Evolutionary conservation across 2,797 vertebrate genomes (phyloP).

Genomic region (Anguilla pacifica): DNA sequence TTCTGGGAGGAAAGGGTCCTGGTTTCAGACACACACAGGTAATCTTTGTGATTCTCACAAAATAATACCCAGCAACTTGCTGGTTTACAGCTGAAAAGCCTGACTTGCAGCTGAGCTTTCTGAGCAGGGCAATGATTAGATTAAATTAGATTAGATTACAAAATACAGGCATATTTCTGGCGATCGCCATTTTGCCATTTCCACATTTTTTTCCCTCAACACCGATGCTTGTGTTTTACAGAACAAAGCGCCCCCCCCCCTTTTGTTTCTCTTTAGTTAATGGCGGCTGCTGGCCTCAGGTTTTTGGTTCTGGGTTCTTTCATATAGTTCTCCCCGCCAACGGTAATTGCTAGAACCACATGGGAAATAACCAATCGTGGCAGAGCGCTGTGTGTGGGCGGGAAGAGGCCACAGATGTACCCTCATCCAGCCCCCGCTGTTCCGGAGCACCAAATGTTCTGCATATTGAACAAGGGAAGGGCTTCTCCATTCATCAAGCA

Average conservation of each 20-base stretch:
- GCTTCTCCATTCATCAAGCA: neutral
- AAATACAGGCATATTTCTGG: neutral
- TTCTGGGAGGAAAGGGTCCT: neutral
- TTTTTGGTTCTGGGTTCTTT: neutral
- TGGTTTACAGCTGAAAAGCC: neutral
- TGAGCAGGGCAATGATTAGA: neutral
- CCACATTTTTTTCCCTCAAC: neutral
- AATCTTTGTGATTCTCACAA: neutral
- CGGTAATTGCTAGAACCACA: neutral
- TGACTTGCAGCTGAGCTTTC: neutral
- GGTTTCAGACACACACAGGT: neutral
- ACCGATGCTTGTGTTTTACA: neutral
- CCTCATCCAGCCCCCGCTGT: neutral
- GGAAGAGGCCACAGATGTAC: neutral
- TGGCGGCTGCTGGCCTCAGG: neutral
- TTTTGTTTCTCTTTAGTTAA: neutral
- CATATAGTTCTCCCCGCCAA: too few relatives aligned
- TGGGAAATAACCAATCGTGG: neutral
- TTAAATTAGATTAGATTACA: neutral
- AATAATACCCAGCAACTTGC: neutral
- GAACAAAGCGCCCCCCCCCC: neutral
- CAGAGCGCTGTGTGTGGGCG: too few relatives aligned
- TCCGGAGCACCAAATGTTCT: slow-evolving; percentile 8
- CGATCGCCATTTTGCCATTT: neutral
- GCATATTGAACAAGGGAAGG: neutral